These are phyloP conservation scores for Arrhamphus sclerolepis DNA, from an alignment of 2,797 vertebrate species.

Conservation along the genomic window DNA sequence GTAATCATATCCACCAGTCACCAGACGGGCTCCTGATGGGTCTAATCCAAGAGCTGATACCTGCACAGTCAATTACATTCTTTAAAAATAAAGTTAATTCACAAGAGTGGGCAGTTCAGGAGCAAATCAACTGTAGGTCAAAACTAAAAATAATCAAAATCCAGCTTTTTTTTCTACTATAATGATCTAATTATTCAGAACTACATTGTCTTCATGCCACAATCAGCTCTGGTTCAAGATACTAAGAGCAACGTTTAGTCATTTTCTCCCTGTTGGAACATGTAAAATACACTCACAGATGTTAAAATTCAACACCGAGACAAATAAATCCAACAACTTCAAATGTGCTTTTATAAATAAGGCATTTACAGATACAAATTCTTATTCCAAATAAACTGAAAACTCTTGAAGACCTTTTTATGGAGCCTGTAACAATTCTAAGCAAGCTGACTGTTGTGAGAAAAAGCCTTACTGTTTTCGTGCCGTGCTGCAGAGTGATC, in stretches of 20 bases:
- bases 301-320: constrained; percentile 9
- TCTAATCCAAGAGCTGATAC: constrained; percentile 88
- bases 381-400: too few species aligned
- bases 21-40: constrained; percentile 93
- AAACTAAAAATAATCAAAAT: constrained; percentile 17
- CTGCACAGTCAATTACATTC: constrained; percentile 39
- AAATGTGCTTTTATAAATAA: constrained; percentile 10
- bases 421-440: neutral
- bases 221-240: constrained; percentile 21
- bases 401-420: neutral
- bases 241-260: constrained; percentile 2
- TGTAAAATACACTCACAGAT: neutral
- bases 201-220: constrained; percentile 5
- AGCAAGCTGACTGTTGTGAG: constrained; percentile 5
- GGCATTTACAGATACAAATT: neutral
- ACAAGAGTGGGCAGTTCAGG: neutral
- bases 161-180: neutral
- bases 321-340: neutral
- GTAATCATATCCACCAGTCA: constrained; percentile 94
- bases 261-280: neutral
- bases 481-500: constrained; percentile 93
- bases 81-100: constrained; percentile 4
- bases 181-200: constrained; percentile 7
- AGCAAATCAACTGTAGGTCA: neutral
- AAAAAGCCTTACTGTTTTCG: constrained; percentile 87